phyloP scores from a whole-genome alignment of 2,113 vertebrate species.

The Myotis lucifugus region DNA sequence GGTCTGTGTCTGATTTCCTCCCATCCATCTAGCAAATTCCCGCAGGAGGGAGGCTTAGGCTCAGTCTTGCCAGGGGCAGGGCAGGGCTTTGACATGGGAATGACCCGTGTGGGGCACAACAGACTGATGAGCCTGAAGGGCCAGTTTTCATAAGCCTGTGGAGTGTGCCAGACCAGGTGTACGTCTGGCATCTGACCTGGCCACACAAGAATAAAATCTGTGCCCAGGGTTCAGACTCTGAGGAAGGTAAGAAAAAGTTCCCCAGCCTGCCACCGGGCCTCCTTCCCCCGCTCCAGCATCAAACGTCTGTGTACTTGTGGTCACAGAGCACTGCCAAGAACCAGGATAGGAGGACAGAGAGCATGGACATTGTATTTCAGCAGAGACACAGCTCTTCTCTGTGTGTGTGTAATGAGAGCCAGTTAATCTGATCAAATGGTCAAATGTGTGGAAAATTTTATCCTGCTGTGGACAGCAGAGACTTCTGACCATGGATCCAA shows the following conservation, averaged over 20 bases:
- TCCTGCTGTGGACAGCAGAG: neutral
- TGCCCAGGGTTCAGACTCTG: neutral
- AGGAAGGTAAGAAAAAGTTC: neutral
- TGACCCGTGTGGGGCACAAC: neutral
- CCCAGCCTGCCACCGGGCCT: neutral
- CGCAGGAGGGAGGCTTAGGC: neutral
- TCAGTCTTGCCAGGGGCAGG: neutral
- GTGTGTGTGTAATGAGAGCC: slow-evolving; percentile 31
- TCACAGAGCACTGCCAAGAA: neutral
- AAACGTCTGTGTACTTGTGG: neutral
- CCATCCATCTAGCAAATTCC: neutral
- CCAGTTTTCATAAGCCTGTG: neutral
- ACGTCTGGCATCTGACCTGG: neutral
- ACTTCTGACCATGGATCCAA: neutral
- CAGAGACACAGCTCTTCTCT: slow-evolving; percentile 38
- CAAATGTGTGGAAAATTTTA: neutral
- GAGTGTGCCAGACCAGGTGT: neutral
- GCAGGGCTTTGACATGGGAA: neutral
- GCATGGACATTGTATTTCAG: neutral
- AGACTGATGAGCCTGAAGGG: rapidly evolving
- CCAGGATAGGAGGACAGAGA: neutral
- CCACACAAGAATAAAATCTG: neutral
- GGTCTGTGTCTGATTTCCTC: neutral
- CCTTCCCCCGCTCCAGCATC: neutral
- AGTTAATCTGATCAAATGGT: slow-evolving; percentile 28